A percentile compares a stretch with the other conserved stretches of the same genome.
These are phyloP conservation scores for Salvelinus sp. DNA, from an alignment of 2,113 vertebrate genomes.

Conservation along the genomic window DNA sequence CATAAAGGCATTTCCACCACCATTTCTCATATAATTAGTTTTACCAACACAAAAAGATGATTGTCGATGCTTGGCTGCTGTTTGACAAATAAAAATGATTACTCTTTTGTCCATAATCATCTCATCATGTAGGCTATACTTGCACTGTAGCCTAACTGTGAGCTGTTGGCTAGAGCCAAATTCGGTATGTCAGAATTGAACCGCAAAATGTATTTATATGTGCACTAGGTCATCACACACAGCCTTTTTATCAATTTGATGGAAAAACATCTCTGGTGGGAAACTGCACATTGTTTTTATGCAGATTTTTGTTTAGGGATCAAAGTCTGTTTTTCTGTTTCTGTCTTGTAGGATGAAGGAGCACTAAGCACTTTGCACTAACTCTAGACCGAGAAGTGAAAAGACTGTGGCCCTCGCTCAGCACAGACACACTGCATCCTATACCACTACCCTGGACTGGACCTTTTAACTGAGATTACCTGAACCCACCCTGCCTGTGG, in stretches of 20 bases:
- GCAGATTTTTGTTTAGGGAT: not conserved
- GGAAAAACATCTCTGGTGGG: too few species aligned
- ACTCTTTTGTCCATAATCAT: too few species aligned
- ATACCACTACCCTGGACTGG: constrained; percentile 20
- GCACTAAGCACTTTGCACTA: constrained; percentile 62
- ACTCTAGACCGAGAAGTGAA: not conserved
- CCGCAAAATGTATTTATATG: too few species aligned
- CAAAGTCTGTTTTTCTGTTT: constrained; percentile 30
- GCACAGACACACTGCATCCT: constrained; percentile 6
- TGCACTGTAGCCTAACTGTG: too few species aligned
- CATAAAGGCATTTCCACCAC: too few species aligned
- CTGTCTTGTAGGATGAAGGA: constrained; percentile 70
- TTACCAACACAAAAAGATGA: too few species aligned
- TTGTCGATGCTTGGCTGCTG: too few species aligned
- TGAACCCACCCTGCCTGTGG: not conserved
- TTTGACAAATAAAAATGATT: too few species aligned
- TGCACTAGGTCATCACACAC: too few species aligned
- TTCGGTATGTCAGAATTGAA: not conserved
- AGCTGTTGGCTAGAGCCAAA: not conserved
- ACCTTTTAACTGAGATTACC: constrained; percentile 4
- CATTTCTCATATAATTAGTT: too few species aligned
- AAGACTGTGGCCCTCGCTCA: constrained; percentile 1
- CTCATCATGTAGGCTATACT: too few species aligned
- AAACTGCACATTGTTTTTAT: not conserved
- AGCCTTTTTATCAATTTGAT: too few species aligned